phyloP scores from a whole-genome alignment of 2,797 vertebrate genomes.

The Botia almorhae region DNA sequence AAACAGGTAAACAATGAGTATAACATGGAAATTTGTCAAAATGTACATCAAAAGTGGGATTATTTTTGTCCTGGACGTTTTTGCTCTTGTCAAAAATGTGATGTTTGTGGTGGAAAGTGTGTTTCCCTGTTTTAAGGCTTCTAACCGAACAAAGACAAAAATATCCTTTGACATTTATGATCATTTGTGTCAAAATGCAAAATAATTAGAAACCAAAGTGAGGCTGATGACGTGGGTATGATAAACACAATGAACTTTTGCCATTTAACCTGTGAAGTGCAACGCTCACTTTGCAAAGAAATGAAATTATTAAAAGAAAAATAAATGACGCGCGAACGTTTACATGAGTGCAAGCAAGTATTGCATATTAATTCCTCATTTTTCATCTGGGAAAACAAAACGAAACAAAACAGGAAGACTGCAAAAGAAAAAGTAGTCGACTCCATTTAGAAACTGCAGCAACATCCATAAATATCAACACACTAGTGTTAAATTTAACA shows the following conservation, averaged over 20 bases:
- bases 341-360: conserved; percentile 92
- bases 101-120: conserved; percentile 85
- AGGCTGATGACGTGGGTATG: conserved; percentile 59
- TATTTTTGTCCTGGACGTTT: conserved; percentile 81
- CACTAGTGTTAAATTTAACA: conserved; percentile 82
- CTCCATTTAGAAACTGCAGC: conserved; percentile 81
- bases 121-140: conserved; percentile 86
- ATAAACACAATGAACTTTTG: conserved; percentile 72
- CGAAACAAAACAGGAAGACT: conserved; percentile 80
- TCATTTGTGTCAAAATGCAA: conserved; percentile 80
- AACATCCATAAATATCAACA: conserved; percentile 86
- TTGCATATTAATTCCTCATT: conserved; percentile 89
- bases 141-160: conserved; percentile 82
- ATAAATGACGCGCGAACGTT: conserved; percentile 81
- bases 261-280: conserved; percentile 84
- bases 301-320: conserved; percentile 80
- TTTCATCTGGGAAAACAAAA: conserved; percentile 75
- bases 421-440: conserved; percentile 72
- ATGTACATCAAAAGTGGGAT: conserved; percentile 91
- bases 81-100: conserved; percentile 83
- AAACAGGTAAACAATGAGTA: conserved; percentile 90
- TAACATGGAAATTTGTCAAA: conserved; percentile 87
- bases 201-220: conserved; percentile 66
- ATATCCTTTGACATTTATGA: conserved; percentile 50
- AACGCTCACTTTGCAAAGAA: conserved; percentile 89